A percentile compares a stretch with the other conserved stretches of the same genome.
phyloP scores from a whole-genome alignment of 2,888 invertebrate species.

The Agriopis aurantiaria region DNA sequence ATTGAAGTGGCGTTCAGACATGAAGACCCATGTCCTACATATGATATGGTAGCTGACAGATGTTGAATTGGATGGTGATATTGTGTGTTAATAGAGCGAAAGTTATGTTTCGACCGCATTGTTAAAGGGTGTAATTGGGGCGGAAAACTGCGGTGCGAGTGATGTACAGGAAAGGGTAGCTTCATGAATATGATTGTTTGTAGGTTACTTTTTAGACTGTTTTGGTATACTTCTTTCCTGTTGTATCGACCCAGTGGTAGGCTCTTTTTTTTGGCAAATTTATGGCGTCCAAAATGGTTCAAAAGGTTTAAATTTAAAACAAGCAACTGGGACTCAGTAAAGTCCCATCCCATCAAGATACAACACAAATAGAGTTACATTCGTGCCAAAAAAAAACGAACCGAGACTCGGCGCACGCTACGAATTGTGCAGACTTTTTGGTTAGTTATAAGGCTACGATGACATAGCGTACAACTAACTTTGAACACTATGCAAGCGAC shows the following conservation, averaged over 20 bases:
- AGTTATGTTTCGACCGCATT: conserved; percentile 38
- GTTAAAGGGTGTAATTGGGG: conserved; percentile 29
- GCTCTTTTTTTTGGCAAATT: neutral
- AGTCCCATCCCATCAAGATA: too few species aligned
- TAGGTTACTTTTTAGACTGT: neutral
- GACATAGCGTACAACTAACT: too few species aligned
- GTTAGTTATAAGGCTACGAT: too few species aligned
- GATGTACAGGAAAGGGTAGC: conserved; percentile 2
- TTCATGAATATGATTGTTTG: conserved; percentile 29
- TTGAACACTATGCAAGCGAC: too few species aligned
- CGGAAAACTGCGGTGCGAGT: conserved; percentile 22
- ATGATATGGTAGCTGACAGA: conserved; percentile 56
- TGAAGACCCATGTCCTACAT: conserved; percentile 49
- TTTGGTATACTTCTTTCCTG: neutral
- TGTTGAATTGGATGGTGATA: conserved; percentile 51
- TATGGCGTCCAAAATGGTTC: too few species aligned
- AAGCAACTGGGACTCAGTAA: too few species aligned
- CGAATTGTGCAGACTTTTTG: too few species aligned
- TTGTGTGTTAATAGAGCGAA: conserved; percentile 48
- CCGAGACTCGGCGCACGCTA: too few species aligned
- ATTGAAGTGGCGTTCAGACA: conserved; percentile 37
- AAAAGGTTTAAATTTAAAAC: too few species aligned
- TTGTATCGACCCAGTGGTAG: neutral
- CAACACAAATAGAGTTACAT: too few species aligned
- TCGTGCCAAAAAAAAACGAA: too few species aligned